Evolutionary conservation across 2,888 invertebrate genomes (phyloP).

Genomic region (Andrena camellia): DNA sequence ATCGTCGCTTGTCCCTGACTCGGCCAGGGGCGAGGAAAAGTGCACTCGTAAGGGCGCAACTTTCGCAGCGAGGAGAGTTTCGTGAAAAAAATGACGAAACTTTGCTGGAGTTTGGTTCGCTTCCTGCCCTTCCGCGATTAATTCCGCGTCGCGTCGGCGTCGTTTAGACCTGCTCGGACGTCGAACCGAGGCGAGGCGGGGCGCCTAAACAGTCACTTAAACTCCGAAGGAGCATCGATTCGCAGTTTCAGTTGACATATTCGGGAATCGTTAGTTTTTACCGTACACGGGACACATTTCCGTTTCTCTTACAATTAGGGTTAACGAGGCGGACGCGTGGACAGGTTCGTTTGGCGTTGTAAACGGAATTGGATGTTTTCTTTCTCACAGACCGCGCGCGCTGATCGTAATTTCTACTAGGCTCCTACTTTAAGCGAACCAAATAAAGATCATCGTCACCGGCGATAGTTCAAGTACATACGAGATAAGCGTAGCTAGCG

Average conservation of each 20-base stretch:
- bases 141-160: slow-evolving; percentile 3
- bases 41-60: slow-evolving; percentile 24
- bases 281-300: slow-evolving; percentile 10
- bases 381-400: slow-evolving; percentile 51
- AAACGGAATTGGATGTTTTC: slow-evolving; percentile 62
- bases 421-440: slow-evolving; percentile 68
- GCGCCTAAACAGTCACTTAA: neutral
- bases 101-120: slow-evolving; percentile 18
- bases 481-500: slow-evolving; percentile 66
- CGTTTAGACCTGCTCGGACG: neutral
- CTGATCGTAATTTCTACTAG: slow-evolving; percentile 53
- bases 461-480: slow-evolving; percentile 54
- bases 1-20: slow-evolving; percentile 35
- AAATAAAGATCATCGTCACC: slow-evolving; percentile 61
- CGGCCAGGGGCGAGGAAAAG: slow-evolving; percentile 19
- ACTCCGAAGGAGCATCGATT: slow-evolving; percentile 13
- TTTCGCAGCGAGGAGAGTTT: slow-evolving; percentile 36
- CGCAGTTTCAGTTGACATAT: slow-evolving; percentile 9
- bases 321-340: slow-evolving; percentile 5
- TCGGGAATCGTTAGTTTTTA: slow-evolving; percentile 19
- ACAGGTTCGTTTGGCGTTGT: neutral
- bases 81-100: slow-evolving; percentile 50
- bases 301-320: slow-evolving; percentile 11
- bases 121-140: neutral
- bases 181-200: neutral